Percentiles rank a stretch among this genome's conserved stretches.
Evolutionary conservation across 53 echinoderm and acorn worm genomes (phyloP).

Genomic region (Hippasteria phrygiana): DNA sequence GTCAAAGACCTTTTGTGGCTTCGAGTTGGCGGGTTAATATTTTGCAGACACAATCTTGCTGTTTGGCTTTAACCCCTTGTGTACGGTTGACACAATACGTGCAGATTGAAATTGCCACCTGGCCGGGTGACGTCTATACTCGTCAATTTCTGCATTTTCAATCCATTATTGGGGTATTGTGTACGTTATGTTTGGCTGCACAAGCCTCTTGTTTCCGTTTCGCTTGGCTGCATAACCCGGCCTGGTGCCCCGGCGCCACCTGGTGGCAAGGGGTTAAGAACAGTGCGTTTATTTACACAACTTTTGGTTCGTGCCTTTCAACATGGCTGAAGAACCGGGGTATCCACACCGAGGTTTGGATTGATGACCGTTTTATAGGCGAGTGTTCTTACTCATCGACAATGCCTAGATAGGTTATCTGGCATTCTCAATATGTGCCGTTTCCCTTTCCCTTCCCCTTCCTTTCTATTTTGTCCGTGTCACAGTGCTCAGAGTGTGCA

Average conservation of each 20-base stretch:
- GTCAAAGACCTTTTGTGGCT: slow-evolving; percentile 24
- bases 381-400: background rate
- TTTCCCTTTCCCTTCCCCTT: background rate
- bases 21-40: slow-evolving; percentile 12
- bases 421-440: background rate
- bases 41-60: slow-evolving; percentile 14
- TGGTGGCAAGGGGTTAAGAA: too few species aligned
- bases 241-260: too few species aligned
- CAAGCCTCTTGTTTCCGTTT: too few species aligned
- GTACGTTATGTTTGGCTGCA: too few species aligned
- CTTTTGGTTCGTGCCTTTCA: slow-evolving; percentile 17
- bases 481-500: background rate
- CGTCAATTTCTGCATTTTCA: too few species aligned
- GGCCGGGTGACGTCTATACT: too few species aligned
- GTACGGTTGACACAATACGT: too few species aligned
- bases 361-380: slow-evolving; percentile 21
- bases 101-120: too few species aligned
- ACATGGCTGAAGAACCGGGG: slow-evolving; percentile 37
- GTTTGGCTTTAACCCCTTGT: slow-evolving; percentile 13
- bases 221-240: too few species aligned
- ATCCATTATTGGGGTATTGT: too few species aligned
- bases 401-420: too few species aligned
- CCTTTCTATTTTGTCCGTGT: background rate
- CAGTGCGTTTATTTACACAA: slow-evolving; percentile 12
- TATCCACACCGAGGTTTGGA: slow-evolving; percentile 22